A percentile compares a stretch with the other conserved stretches of the same genome.
phyloP scores from a whole-genome alignment of 2,888 invertebrate genomes.

The Nephrotoma appendiculata region DNA sequence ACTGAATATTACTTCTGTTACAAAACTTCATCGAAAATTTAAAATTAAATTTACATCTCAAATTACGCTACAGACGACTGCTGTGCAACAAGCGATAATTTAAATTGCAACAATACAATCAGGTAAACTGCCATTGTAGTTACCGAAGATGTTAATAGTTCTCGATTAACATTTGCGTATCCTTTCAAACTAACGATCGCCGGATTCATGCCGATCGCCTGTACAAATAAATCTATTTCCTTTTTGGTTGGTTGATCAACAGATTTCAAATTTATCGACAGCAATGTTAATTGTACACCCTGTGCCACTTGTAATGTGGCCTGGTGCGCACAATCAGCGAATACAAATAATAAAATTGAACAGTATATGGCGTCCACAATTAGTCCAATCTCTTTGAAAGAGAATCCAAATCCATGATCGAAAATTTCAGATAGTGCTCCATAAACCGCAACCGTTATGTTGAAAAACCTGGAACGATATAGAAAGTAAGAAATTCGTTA shows the following conservation, averaged over 20 bases:
- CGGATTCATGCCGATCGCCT: conserved; percentile 54
- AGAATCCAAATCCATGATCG: conserved; percentile 48
- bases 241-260: conserved; percentile 44
- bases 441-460: conserved; percentile 52
- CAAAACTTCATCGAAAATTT: no score
- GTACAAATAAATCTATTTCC: conserved; percentile 54
- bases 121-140: conserved; percentile 50
- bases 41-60: not conserved
- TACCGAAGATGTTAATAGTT: conserved; percentile 45
- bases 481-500: not conserved
- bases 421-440: conserved; percentile 52
- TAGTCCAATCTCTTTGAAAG: conserved; percentile 51
- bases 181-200: conserved; percentile 52
- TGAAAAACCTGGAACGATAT: conserved; percentile 36
- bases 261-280: conserved; percentile 41
- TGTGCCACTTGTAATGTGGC: conserved; percentile 47
- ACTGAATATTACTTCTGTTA: no score
- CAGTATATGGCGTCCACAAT: conserved; percentile 48
- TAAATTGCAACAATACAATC: conserved; percentile 50
- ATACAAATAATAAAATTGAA: conserved; percentile 42
- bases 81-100: conserved; percentile 35
- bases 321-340: conserved; percentile 52
- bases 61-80: not conserved
- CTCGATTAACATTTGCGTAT: conserved; percentile 48
- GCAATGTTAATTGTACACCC: conserved; percentile 44